phyloP scores from a whole-genome alignment of 2,888 invertebrate genomes.

The Eurytoma californica region DNA sequence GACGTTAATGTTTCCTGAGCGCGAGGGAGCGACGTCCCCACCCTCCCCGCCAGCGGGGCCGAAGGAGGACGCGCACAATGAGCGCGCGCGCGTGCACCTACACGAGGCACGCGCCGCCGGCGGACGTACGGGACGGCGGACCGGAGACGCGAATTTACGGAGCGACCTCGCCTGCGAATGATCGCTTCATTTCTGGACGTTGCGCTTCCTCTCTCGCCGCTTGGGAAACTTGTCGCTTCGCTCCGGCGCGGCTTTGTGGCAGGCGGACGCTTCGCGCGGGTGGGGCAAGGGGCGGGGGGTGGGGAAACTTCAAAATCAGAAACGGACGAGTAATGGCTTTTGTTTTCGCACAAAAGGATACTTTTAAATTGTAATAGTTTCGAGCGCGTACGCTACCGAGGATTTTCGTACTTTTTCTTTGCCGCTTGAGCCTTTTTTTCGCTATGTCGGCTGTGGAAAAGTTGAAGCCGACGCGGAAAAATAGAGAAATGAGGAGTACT shows the following conservation, averaged over 20 bases:
- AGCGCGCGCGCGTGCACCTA: slow-evolving; percentile 61
- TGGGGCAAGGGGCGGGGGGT: background rate
- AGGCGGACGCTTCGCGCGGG: background rate
- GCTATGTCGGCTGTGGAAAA: too few species aligned
- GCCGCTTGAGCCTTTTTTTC: background rate
- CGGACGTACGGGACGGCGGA: slow-evolving; percentile 53
- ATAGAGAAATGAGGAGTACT: too few species aligned
- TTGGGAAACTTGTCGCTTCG: slow-evolving; percentile 31
- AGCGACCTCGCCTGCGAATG: slow-evolving; percentile 54
- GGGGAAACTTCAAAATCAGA: slow-evolving; percentile 40
- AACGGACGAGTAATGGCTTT: slow-evolving; percentile 43
- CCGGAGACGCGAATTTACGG: slow-evolving; percentile 58
- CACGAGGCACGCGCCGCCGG: slow-evolving; percentile 66
- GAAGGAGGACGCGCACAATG: slow-evolving; percentile 57
- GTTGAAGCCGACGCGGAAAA: too few species aligned
- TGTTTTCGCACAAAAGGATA: slow-evolving; percentile 34
- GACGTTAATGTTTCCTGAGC: slow-evolving; percentile 70
- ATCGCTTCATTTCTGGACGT: slow-evolving; percentile 58
- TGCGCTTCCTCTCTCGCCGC: slow-evolving; percentile 30
- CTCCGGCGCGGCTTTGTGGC: background rate
- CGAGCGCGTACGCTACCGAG: background rate
- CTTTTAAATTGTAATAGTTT: slow-evolving; percentile 37
- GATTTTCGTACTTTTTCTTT: background rate
- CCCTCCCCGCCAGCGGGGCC: slow-evolving; percentile 53
- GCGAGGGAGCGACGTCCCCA: background rate